Conservation (phyloP, 2,888 invertebrate species). For the Agriotes lineatus region DNA sequence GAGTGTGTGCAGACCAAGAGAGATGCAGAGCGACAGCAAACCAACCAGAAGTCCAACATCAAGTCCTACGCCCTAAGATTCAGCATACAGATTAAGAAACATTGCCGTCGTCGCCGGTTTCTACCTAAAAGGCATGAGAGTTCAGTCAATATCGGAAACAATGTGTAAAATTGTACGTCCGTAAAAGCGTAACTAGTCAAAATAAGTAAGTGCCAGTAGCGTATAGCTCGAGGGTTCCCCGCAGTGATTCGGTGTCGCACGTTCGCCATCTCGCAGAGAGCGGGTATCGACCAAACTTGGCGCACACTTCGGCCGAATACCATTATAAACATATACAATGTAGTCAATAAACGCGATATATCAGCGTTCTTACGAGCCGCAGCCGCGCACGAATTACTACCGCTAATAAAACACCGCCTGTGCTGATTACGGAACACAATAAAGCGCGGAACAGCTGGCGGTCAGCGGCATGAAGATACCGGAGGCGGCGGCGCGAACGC, state of each 20-base stretch:
- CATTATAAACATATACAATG: slow-evolving; percentile 59
- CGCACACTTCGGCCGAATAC: slow-evolving; percentile 23
- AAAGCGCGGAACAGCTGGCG: slow-evolving; percentile 57
- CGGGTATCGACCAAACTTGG: slow-evolving; percentile 53
- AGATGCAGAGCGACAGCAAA: no score
- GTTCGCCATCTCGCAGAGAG: slow-evolving; percentile 45
- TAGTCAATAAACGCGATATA: slow-evolving; percentile 62
- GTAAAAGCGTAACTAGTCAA: no score
- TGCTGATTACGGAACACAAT: slow-evolving; percentile 63
- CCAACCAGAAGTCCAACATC: no score
- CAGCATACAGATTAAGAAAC: no score
- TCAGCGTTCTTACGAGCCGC: slow-evolving; percentile 60
- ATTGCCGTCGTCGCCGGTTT: no score
- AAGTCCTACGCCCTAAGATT: no score
- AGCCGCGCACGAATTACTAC: slow-evolving; percentile 61
- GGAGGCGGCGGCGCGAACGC: slow-evolving; percentile 39
- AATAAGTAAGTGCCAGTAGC: no score
- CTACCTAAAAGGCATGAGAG: no score
- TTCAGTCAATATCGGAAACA: no score
- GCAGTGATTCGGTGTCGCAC: slow-evolving; percentile 41
- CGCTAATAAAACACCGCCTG: slow-evolving; percentile 62
- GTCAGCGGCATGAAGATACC: slow-evolving; percentile 48
- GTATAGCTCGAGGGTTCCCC: slow-evolving; percentile 29
- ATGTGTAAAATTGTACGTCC: no score
- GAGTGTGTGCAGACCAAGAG: no score